These are phyloP conservation scores for Ellobium chinense DNA, from an alignment of 2,888 invertebrate species.

Conservation along the genomic window DNA sequence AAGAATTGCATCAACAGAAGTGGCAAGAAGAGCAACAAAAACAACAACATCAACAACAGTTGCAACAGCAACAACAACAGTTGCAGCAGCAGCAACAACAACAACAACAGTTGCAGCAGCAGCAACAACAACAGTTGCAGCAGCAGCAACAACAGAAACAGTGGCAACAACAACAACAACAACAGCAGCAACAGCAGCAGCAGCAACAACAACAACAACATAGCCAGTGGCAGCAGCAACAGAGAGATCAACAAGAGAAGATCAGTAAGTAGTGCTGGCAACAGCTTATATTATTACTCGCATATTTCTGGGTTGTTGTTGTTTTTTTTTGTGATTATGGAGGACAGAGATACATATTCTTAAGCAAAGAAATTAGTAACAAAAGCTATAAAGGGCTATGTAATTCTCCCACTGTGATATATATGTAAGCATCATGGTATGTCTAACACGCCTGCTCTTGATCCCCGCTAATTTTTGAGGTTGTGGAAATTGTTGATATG, in stretches of 20 bases:
- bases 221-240: conserved; percentile 36
- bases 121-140: background rate
- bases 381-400: too few relatives aligned
- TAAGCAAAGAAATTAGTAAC: too few relatives aligned
- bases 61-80: conserved; percentile 24
- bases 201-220: conserved; percentile 15
- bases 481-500: too few relatives aligned
- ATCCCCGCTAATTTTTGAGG: too few relatives aligned
- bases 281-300: background rate
- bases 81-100: background rate
- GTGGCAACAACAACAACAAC: conserved; percentile 28
- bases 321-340: background rate
- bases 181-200: conserved; percentile 19
- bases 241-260: conserved; percentile 10
- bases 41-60: conserved; percentile 23
- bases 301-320: too few relatives aligned
- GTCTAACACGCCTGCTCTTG: too few relatives aligned
- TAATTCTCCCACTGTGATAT: too few relatives aligned
- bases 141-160: conserved; percentile 15
- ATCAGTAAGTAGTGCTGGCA: background rate
- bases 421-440: too few relatives aligned
- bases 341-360: too few relatives aligned
- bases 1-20: background rate
- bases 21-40: background rate
- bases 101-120: background rate